Base-by-base conservation (phyloP, 2,888 invertebrate genomes). In the Leptopilina myrica region DNA sequence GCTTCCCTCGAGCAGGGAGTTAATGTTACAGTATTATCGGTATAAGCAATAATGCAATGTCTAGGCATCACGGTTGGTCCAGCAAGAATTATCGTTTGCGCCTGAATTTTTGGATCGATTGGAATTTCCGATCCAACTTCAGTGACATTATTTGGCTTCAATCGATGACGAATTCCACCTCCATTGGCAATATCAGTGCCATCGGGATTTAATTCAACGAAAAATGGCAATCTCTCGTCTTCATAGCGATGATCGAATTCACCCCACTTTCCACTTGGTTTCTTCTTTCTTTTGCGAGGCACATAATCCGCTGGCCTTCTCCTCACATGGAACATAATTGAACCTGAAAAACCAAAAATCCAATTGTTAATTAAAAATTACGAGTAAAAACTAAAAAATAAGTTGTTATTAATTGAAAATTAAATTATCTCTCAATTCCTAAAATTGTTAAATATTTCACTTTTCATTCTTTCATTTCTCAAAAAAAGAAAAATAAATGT, bases 261-360 rank as follows among this genome's bases (percentile, higher is more conserved):
- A 91, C 94, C 91, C 93, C 95, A 93, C 80, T 92, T 92, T 64
- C 93, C 93, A 92, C 92, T 94, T 92, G 91, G 95, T 93, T 92
- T 93, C 94, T 98, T 98, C 94, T 98, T 97, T 87, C 97, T 95
- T 86, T 98, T 95, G 82, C 97, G 95, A 83, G 97, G 97, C 92
- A 96, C 96, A 88, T 96, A 95, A 92, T 98, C 98, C 76, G 97
- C 96, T 86, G 98, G 97, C 90, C 98, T 95, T 91, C 98, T 94
- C 90, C 98, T 95, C 92, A 99, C 97, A 93, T 99, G 98, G 92
- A 99, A 99, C 96, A 98, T 98, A 91, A 99, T 97, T 89, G 98
- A 98, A 92, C 98, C 98, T 97, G 92, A 76, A 75, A 69, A 73
- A 73, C 7, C 26, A 26, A 12, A 20, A 65, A 33, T 4, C 3